Evolutionary conservation across 1,140 invertebrate genomes (phyloP).

Genomic region (Zelostemma sp.): DNA sequence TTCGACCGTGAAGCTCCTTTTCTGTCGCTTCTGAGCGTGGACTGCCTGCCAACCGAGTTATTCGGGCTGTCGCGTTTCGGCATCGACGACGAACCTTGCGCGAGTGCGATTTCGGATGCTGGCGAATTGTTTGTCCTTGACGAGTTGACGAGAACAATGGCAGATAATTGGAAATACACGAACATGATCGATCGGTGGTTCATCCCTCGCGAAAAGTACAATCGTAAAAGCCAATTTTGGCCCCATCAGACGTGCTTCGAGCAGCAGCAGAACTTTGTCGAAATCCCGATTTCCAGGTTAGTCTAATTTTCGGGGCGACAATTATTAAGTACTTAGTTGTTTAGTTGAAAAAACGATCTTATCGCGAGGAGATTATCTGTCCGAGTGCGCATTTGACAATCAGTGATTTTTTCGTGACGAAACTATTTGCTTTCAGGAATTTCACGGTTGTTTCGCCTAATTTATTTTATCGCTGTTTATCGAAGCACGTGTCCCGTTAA

Average conservation of each 20-base stretch:
- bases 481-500: too few relatives aligned
- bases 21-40: background rate
- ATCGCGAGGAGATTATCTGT: too few relatives aligned
- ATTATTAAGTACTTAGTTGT: too few relatives aligned
- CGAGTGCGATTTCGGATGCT: too few relatives aligned
- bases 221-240: background rate
- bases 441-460: too few relatives aligned
- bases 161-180: background rate
- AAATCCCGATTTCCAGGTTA: background rate
- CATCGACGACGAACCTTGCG: too few relatives aligned
- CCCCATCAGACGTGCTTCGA: background rate
- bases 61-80: background rate
- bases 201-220: background rate
- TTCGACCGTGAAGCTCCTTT: constrained; percentile 1
- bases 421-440: too few relatives aligned
- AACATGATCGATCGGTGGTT: background rate
- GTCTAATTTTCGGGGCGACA: background rate
- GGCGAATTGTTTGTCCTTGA: too few relatives aligned
- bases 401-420: too few relatives aligned
- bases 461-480: too few relatives aligned
- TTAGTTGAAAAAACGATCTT: too few relatives aligned
- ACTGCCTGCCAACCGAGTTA: constrained; percentile 2
- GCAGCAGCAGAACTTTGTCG: background rate
- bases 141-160: background rate
- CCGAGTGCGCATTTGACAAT: too few relatives aligned